phyloP scores from a whole-genome alignment of 2,113 vertebrate genomes.

The Steatornis caripensis region DNA sequence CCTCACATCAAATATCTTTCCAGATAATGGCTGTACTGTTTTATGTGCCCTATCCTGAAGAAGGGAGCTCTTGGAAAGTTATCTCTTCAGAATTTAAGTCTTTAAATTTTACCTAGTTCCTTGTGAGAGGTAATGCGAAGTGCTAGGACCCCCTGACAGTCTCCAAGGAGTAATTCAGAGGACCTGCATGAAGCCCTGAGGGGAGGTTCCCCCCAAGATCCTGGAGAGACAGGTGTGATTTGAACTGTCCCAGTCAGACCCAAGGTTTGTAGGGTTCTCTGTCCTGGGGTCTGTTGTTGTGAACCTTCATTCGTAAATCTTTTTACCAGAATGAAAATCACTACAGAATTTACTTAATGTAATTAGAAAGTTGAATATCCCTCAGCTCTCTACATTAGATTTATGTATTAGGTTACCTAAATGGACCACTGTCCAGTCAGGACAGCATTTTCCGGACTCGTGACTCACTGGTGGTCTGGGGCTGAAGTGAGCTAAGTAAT shows the following conservation, averaged over 20 bases:
- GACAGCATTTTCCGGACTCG: background rate
- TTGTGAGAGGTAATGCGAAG: background rate
- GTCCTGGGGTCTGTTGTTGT: background rate
- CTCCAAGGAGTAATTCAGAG: background rate
- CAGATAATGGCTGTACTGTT: background rate
- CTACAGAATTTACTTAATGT: background rate
- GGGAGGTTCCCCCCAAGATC: background rate
- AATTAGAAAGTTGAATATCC: constrained; percentile 18
- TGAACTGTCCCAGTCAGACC: background rate
- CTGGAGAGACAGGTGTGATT: background rate
- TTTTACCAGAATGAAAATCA: constrained; percentile 1
- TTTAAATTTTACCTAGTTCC: background rate
- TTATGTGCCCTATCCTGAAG: background rate
- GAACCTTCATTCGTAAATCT: background rate
- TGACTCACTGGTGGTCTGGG: background rate
- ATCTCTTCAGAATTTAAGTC: background rate
- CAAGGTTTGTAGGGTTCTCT: background rate
- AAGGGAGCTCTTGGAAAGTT: background rate
- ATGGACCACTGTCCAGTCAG: constrained; percentile 18
- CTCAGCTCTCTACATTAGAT: constrained; percentile 9
- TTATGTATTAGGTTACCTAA: constrained; percentile 39
- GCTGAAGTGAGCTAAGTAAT: constrained; percentile 18
- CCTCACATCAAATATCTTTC: background rate
- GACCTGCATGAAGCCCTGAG: background rate
- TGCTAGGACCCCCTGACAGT: background rate